phyloP scores from a whole-genome alignment of 1,140 invertebrate species.

The Brachionus asplanchnoidis region DNA sequence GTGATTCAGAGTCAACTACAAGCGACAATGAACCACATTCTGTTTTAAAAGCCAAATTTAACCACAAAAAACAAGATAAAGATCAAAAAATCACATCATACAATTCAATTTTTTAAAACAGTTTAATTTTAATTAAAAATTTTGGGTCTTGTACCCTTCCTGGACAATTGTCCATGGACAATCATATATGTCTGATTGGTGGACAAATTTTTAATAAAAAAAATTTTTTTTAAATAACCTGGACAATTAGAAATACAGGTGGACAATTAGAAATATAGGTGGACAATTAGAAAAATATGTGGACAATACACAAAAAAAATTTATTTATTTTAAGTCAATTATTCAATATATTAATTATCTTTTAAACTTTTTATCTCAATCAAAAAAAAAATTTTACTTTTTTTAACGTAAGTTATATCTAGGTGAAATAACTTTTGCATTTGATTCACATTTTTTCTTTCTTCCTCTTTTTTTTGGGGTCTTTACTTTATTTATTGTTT shows the following conservation, averaged over 20 bases:
- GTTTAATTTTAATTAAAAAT: too few relatives aligned
- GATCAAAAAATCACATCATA: too few relatives aligned
- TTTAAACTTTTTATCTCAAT: not conserved
- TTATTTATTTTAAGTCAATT: not conserved
- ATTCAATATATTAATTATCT: not conserved
- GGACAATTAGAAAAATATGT: not conserved
- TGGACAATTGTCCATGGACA: not conserved
- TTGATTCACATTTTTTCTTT: conserved; percentile 18
- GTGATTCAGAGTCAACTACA: too few relatives aligned
- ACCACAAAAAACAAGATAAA: too few relatives aligned
- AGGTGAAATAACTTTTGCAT: not conserved
- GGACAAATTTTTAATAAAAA: not conserved
- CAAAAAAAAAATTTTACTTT: not conserved
- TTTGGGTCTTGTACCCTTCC: not conserved
- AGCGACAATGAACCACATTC: too few relatives aligned
- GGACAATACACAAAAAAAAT: not conserved
- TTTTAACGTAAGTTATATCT: conserved; percentile 3
- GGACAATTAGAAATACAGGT: not conserved
- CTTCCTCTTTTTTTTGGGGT: conserved; percentile 14
- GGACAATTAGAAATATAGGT: not conserved
- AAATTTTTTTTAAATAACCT: not conserved
- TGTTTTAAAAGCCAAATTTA: too few relatives aligned
- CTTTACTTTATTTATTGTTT: conserved; percentile 4
- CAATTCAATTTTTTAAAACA: too few relatives aligned
- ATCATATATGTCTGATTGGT: not conserved